phyloP scores from a whole-genome alignment of 2,797 vertebrate species.

The Nasua narica region DNA sequence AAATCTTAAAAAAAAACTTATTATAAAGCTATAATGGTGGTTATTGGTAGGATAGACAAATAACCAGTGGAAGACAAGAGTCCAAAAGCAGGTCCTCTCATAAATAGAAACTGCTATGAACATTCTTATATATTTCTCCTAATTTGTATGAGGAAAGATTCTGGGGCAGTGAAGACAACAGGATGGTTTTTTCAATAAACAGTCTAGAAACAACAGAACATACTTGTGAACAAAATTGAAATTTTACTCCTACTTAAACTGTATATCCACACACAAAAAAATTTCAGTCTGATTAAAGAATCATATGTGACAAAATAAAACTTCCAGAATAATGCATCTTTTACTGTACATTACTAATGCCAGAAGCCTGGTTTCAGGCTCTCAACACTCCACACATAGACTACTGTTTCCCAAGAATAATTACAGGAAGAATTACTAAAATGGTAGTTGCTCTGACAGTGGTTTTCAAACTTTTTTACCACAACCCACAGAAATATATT shows the following conservation, averaged over 20 bases:
- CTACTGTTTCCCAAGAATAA: not conserved
- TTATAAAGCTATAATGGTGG: not conserved
- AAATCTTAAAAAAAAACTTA: not conserved
- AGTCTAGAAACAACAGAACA: not conserved
- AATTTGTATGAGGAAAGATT: not conserved
- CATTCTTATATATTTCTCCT: not conserved
- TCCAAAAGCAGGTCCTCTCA: not conserved
- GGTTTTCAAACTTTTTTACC: not conserved
- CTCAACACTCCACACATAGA: not conserved
- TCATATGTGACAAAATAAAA: not conserved
- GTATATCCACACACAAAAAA: not conserved
- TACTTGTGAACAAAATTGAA: not conserved
- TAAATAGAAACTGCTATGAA: not conserved
- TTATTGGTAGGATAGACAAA: not conserved
- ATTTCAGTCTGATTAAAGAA: not conserved
- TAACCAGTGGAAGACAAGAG: not conserved
- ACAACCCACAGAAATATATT: slow-evolving; percentile 16
- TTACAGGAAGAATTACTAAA: slow-evolving; percentile 19
- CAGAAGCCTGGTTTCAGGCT: not conserved
- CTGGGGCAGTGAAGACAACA: not conserved
- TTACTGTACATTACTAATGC: not conserved
- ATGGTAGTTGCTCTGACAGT: not conserved
- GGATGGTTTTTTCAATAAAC: not conserved
- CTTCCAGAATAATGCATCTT: not conserved
- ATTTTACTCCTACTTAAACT: not conserved